Conservation (phyloP, 2,888 invertebrate genomes). For the Trissolcus japonicus region DNA sequence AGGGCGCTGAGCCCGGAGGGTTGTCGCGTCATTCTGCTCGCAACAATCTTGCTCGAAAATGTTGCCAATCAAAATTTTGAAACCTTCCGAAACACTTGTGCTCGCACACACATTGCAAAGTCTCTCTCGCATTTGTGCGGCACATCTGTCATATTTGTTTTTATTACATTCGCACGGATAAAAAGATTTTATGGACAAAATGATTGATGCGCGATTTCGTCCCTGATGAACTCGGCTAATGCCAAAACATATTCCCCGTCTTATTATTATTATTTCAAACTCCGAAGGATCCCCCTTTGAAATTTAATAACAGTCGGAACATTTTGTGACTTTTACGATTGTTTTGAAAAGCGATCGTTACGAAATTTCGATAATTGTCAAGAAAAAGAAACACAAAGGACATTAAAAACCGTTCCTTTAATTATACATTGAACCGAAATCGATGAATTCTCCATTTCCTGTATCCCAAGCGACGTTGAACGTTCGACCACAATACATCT, state of each 20-base stretch:
- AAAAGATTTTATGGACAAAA: slow-evolving; percentile 5
- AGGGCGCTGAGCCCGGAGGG: slow-evolving; percentile 37
- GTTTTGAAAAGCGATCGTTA: too few species aligned
- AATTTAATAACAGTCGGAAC: too few species aligned
- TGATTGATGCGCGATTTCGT: slow-evolving; percentile 2
- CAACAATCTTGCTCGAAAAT: slow-evolving; percentile 30
- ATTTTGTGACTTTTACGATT: too few species aligned
- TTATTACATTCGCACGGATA: slow-evolving; percentile 2
- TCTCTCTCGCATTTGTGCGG: background rate
- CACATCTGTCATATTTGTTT: slow-evolving; percentile 4
- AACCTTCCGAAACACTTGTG: slow-evolving; percentile 15
- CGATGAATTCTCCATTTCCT: slow-evolving; percentile 5
- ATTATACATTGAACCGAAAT: slow-evolving; percentile 5
- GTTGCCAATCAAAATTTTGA: slow-evolving; percentile 30
- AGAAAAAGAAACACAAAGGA: background rate
- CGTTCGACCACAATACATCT: slow-evolving; percentile 5
- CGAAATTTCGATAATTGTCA: too few species aligned
- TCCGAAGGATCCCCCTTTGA: too few species aligned
- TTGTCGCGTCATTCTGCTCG: slow-evolving; percentile 20
- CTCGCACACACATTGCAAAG: background rate
- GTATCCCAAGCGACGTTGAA: slow-evolving; percentile 5
- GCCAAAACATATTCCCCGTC: too few species aligned
- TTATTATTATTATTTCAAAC: background rate
- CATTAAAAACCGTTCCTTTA: slow-evolving; percentile 5
- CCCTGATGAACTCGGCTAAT: too few species aligned